These are phyloP conservation scores for Climacteris rufus DNA, from an alignment of 2,113 vertebrate species.

Conservation along the genomic window DNA sequence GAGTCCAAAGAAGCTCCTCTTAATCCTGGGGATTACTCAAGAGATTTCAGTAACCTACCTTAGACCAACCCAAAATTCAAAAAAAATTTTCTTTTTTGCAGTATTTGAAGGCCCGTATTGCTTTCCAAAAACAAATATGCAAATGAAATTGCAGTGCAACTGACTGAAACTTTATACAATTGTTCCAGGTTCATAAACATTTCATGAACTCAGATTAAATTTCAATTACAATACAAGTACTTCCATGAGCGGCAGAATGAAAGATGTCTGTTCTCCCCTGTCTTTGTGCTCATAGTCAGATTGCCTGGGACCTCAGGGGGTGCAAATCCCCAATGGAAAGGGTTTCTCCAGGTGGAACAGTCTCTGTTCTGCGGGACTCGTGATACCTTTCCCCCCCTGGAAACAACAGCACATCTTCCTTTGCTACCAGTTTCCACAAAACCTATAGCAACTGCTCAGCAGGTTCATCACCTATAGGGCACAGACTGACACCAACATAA, in stretches of 20 bases:
- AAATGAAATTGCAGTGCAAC: constrained; percentile 34
- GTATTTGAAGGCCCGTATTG: neutral
- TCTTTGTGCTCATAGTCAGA: neutral
- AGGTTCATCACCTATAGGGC: neutral
- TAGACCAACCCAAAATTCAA: neutral
- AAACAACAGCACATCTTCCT: neutral
- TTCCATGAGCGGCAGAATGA: neutral
- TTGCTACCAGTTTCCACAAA: neutral
- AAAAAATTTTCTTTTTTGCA: neutral
- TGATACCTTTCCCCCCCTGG: neutral
- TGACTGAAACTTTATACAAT: constrained; percentile 46
- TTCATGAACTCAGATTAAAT: constrained; percentile 61
- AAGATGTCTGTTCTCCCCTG: neutral
- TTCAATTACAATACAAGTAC: constrained; percentile 53
- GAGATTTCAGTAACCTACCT: neutral
- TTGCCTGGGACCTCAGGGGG: neutral
- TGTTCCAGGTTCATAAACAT: constrained; percentile 58
- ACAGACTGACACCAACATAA: neutral
- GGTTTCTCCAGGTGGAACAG: neutral
- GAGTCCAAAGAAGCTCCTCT: neutral
- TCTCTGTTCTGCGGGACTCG: neutral
- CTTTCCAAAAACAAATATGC: constrained; percentile 25
- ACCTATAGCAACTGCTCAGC: neutral
- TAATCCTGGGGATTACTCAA: neutral
- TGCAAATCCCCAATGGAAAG: neutral